Conservation (phyloP, 2,113 vertebrate species). For the Cochlearius cochlearius region DNA sequence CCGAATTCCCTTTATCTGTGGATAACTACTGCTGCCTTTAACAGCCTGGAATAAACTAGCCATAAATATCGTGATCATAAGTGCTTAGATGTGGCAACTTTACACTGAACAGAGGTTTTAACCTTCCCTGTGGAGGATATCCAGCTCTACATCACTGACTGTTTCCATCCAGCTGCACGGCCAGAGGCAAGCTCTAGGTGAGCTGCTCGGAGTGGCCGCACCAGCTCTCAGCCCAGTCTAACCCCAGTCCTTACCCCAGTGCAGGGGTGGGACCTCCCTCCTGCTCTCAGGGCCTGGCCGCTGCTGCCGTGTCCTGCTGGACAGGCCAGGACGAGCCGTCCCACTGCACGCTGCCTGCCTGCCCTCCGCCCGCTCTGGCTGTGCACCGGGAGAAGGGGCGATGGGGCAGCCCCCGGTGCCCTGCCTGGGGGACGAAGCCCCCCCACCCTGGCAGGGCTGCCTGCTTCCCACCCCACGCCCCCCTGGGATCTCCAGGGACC, state of each 20-base stretch:
- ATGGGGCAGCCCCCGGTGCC: rapidly evolving
- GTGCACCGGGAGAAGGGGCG: rapidly evolving
- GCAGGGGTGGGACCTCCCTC: background rate
- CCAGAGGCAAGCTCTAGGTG: background rate
- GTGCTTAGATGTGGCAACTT: constrained; percentile 63
- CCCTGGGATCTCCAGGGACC: background rate
- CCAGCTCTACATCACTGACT: constrained; percentile 32
- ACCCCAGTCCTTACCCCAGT: background rate
- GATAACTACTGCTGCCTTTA: constrained; percentile 60
- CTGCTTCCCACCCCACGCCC: background rate
- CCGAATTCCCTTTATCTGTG: constrained; percentile 40
- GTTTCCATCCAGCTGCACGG: background rate
- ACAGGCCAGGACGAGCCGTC: background rate
- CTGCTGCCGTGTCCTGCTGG: background rate
- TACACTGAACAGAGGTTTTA: constrained; percentile 64
- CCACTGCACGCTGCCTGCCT: background rate
- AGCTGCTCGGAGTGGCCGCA: background rate
- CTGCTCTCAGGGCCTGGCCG: background rate
- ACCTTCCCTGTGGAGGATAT: constrained; percentile 51
- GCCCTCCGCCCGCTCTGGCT: rapidly evolving
- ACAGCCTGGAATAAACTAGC: constrained; percentile 64
- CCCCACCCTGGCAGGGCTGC: background rate
- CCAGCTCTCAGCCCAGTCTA: background rate
- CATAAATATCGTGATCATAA: constrained; percentile 65
- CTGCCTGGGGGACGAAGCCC: background rate